These are phyloP conservation scores for Acromyrmex echinatior DNA, from an alignment of 1,140 invertebrate species.

Conservation along the genomic window DNA sequence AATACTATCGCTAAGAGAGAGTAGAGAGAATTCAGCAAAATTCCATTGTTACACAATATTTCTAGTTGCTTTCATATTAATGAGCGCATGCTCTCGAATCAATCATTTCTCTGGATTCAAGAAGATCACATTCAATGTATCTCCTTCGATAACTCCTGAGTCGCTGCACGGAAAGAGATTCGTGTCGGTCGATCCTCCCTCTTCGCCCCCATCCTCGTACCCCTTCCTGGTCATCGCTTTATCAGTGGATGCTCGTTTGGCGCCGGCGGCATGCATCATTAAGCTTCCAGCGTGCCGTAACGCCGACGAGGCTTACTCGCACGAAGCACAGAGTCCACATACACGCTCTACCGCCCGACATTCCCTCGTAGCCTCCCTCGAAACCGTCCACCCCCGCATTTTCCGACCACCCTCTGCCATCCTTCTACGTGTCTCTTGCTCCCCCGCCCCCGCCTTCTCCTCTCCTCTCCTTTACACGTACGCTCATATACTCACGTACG, in stretches of 20 bases:
- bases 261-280: conserved; percentile 79
- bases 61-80: conserved; percentile 15
- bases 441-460: neutral
- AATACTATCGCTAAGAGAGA: no score
- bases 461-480: conserved; percentile 7
- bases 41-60: neutral
- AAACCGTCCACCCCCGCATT: conserved; percentile 48
- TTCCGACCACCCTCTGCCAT: conserved; percentile 61
- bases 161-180: conserved; percentile 71
- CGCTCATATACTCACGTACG: neutral
- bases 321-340: conserved; percentile 37
- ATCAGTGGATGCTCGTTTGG: conserved; percentile 79
- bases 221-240: conserved; percentile 75
- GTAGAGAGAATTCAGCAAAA: neutral
- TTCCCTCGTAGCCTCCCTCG: conserved; percentile 56
- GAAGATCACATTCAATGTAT: conserved; percentile 58
- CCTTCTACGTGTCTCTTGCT: conserved; percentile 66
- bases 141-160: conserved; percentile 64
- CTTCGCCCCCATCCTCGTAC: conserved; percentile 12
- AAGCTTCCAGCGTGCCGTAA: conserved; percentile 77
- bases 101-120: neutral
- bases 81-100: neutral
- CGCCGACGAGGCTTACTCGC: conserved; percentile 76
- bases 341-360: conserved; percentile 40
- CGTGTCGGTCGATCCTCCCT: conserved; percentile 63